Evolutionary conservation across 2,113 vertebrate species (phyloP).

Genomic region (Hepsetus odoe): DNA sequence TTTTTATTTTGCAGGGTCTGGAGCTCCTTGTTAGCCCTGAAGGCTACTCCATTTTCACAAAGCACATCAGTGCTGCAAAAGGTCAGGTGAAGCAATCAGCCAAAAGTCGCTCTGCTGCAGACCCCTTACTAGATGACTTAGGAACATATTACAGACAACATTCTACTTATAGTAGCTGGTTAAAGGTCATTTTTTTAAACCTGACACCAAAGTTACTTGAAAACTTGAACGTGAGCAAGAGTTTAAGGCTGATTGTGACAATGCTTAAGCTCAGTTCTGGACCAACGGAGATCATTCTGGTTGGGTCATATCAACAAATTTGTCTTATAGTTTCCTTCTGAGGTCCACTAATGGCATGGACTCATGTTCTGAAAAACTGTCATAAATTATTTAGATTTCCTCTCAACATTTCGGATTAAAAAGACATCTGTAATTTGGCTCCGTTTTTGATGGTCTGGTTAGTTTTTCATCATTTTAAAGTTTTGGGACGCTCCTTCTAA

Average conservation of each 20-base stretch:
- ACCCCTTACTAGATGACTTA: conserved; percentile 22
- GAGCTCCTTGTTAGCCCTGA: conserved; percentile 64
- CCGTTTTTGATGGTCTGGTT: background rate
- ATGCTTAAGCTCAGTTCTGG: too few species aligned
- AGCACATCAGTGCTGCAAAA: conserved; percentile 58
- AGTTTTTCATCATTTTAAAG: background rate
- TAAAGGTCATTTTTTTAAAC: background rate
- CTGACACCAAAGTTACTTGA: background rate
- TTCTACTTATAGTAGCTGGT: conserved; percentile 14
- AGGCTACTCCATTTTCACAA: conserved; percentile 56
- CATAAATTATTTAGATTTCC: too few species aligned
- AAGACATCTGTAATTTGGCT: background rate
- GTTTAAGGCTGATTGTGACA: background rate
- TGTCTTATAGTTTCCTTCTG: too few species aligned
- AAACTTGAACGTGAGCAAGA: background rate
- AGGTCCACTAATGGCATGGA: too few species aligned
- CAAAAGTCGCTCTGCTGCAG: conserved; percentile 14
- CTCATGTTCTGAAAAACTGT: too few species aligned
- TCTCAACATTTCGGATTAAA: too few species aligned
- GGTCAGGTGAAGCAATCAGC: conserved; percentile 60
- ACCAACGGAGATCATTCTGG: too few species aligned
- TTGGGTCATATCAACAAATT: too few species aligned
- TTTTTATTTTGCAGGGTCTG: conserved; percentile 61
- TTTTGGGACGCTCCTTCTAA: too few species aligned
- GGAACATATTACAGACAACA: conserved; percentile 14